phyloP scores from a whole-genome alignment of 2,113 vertebrate genomes.

The Pollimyrus isidori region DNA sequence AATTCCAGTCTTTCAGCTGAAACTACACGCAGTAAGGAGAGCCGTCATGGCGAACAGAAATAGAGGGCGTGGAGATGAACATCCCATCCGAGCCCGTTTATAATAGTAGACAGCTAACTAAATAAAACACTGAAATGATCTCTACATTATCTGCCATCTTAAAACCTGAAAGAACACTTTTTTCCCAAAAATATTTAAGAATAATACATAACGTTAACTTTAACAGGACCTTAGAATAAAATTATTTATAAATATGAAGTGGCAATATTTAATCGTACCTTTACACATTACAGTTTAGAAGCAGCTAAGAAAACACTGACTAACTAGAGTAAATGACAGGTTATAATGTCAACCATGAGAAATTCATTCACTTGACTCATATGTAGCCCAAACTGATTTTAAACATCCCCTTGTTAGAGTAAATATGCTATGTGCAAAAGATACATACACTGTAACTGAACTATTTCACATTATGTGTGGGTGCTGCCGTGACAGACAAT shows the following conservation, averaged over 20 bases:
- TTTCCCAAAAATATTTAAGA: not conserved
- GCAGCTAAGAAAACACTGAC: not conserved
- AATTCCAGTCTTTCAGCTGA: not conserved
- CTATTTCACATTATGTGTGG: not conserved
- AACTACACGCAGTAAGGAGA: slow-evolving; percentile 36
- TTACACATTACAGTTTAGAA: not conserved
- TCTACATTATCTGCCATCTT: not conserved
- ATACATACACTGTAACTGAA: not conserved
- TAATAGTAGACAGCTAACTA: not conserved
- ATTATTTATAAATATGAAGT: not conserved
- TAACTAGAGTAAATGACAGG: not conserved
- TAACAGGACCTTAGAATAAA: not conserved
- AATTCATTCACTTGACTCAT: not conserved
- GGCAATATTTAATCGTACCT: not conserved
- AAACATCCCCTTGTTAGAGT: not conserved
- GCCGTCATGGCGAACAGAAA: slow-evolving; percentile 10
- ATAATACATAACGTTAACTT: not conserved
- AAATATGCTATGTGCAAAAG: not conserved
- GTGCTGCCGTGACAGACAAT: not conserved
- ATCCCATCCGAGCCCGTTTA: not conserved
- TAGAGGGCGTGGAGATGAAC: not conserved
- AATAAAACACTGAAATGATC: not conserved
- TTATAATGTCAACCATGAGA: not conserved
- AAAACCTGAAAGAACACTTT: not conserved
- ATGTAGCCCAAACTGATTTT: not conserved